Evolutionary conservation across 2,888 invertebrate genomes (phyloP).

Genomic region (Dione vanillae): DNA sequence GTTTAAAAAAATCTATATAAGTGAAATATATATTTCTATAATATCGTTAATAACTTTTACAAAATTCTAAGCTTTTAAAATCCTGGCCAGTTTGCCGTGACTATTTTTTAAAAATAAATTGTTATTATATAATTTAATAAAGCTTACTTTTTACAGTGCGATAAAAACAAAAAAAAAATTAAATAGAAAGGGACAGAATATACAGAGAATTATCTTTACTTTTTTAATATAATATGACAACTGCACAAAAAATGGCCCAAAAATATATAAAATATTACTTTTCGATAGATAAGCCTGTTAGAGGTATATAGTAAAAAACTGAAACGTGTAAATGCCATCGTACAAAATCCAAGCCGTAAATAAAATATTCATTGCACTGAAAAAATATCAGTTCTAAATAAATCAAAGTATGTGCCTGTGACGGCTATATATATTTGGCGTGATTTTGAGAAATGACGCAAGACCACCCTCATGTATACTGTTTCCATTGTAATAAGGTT

Average conservation of each 20-base stretch:
- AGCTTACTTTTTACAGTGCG: no score
- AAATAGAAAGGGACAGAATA: no score
- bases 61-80: no score
- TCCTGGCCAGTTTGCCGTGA: no score
- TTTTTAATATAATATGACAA: no score
- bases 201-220: no score
- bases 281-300: not conserved
- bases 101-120: no score
- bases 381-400: conserved; percentile 52
- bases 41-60: no score
- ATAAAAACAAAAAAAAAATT: no score
- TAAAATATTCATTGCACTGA: conserved; percentile 45
- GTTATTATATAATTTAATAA: no score
- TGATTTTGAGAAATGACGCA: conserved; percentile 45
- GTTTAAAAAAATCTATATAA: not conserved
- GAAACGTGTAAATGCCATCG: conserved; percentile 31
- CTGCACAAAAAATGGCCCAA: no score
- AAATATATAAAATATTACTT: not conserved
- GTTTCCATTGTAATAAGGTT: conserved; percentile 35
- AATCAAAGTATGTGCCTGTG: conserved; percentile 43
- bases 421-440: conserved; percentile 40
- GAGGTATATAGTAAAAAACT: not conserved
- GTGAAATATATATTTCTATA: no score
- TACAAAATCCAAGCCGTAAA: conserved; percentile 41
- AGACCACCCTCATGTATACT: conserved; percentile 28